Evolutionary conservation across 2,888 invertebrate species (phyloP), one percentile per base, ranked within the genome.

Genomic region (Amblyjoppa fuscipennis): DNA sequence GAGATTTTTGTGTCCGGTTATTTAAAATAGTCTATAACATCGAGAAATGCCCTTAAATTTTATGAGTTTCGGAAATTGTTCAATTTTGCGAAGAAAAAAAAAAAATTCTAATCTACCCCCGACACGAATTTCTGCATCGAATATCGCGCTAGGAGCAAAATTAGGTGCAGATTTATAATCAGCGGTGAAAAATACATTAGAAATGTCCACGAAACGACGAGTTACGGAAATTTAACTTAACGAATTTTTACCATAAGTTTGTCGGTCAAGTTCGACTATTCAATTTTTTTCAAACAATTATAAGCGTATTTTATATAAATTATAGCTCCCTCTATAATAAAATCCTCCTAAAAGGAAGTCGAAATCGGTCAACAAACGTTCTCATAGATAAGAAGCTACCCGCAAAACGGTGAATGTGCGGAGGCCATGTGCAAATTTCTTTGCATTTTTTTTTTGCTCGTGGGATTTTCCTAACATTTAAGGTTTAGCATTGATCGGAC

Each of bases 401-500:
- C 13, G 16, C 5, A 49, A 49, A 49, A 16, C 3, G 45, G 45
- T 4, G 3, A 16, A 16, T 4, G 16, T 16, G 45, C 2, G 3
- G 3, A 49, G 16, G 3, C 45, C 3, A 16, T 16, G 16, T 16
- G 45, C 13, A 49, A 49, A 3, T 49, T 49, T 16, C 5, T 49
- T 9, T 9, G 16, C 9, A 49, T 20, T 34, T 51, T 51, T 51
- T 53, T 53, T 53, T 16, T 53, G 31, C 61, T 61, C 31, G 16
- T 1, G 31, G 31, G 31, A 4, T 31, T 61, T 64, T 16, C 34
- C 13, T 34, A 4, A 7, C 64, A 16, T 64, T 64, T 64, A n/a
- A 53, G 13, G 34, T 53, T 53, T 56, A n/a, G 53, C 51, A 9
- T 34, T 68, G 56, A 59, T 74, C 68, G 28, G 51, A 64, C 61